Conservation (phyloP, 2,888 invertebrate genomes). For the Drosophila neutralis region DNA sequence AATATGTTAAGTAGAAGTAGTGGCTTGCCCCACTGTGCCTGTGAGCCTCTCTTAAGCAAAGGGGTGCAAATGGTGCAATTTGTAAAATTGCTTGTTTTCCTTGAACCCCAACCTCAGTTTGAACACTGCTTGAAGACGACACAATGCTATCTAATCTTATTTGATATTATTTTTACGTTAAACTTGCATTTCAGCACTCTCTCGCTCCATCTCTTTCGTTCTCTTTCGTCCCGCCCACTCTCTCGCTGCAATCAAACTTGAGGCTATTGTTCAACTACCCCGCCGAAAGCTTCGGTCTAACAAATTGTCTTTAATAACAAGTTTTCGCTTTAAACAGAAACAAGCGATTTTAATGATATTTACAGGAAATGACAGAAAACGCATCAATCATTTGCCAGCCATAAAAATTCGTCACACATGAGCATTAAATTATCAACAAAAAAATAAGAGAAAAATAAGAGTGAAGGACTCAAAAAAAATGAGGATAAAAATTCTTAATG, state of each 20-base stretch:
- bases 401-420: conserved; percentile 82
- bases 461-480: conserved; percentile 28
- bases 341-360: conserved; percentile 72
- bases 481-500: conserved; percentile 63
- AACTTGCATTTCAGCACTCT: conserved; percentile 78
- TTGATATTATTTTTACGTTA: conserved; percentile 79
- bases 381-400: conserved; percentile 81
- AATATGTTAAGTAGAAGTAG: too few species aligned
- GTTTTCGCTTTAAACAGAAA: conserved; percentile 55
- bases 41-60: conserved; percentile 43
- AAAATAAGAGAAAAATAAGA: conserved; percentile 6
- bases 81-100: conserved; percentile 72
- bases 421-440: conserved; percentile 69
- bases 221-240: neutral
- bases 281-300: conserved; percentile 12
- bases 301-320: conserved; percentile 54
- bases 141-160: conserved; percentile 81
- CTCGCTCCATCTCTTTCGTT: neutral
- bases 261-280: conserved; percentile 28
- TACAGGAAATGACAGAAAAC: conserved; percentile 72
- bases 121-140: conserved; percentile 57
- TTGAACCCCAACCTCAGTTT: conserved; percentile 29
- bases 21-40: conserved; percentile 44
- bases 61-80: conserved; percentile 81
- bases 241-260: conserved; percentile 1